Conservation (phyloP, 2,113 vertebrate species). For the Ursus arctos region DNA sequence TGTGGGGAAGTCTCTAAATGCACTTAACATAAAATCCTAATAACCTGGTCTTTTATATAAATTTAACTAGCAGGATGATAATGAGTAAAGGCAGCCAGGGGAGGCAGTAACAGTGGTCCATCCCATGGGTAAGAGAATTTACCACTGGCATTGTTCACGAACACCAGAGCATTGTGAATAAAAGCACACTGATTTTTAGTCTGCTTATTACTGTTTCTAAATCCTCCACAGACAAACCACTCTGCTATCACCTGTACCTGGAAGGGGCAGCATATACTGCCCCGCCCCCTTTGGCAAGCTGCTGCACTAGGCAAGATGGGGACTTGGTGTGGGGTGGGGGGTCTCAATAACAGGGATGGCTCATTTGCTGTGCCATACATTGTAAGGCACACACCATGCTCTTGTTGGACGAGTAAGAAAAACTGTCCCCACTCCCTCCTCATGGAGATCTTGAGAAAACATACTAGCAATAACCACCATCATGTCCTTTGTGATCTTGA, state of each 20-base stretch:
- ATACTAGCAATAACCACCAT: background rate
- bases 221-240: background rate
- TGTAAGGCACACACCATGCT: background rate
- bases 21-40: background rate
- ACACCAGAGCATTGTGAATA: background rate
- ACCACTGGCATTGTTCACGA: background rate
- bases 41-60: background rate
- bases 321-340: background rate
- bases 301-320: background rate
- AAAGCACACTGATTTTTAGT: background rate
- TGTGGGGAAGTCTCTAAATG: background rate
- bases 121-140: background rate
- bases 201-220: background rate
- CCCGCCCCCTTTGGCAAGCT: background rate
- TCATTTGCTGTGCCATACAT: background rate
- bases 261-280: background rate
- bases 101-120: background rate
- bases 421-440: background rate
- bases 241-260: background rate
- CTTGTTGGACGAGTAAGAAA: background rate
- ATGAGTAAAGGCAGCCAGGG: too few species aligned
- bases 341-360: background rate
- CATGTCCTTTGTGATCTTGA: background rate
- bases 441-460: slow-evolving; percentile 38
- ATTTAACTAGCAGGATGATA: background rate